Evolutionary conservation across 2,113 vertebrate genomes (phyloP).

Genomic region (Esox niger): DNA sequence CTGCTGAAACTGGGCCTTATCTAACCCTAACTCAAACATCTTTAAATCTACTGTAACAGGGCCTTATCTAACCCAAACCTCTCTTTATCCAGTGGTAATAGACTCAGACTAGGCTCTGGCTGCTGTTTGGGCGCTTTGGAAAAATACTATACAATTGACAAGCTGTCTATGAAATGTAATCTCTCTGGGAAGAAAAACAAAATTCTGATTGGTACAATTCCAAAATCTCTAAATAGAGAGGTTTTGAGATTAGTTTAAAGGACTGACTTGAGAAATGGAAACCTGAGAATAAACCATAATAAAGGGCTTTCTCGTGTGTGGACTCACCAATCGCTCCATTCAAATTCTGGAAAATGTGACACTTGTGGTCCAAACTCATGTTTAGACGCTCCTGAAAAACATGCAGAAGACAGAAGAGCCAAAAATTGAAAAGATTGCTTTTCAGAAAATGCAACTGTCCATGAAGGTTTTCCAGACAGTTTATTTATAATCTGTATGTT

Average conservation of each 20-base stretch:
- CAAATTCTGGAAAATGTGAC: conserved; percentile 93
- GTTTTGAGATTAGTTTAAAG: background rate
- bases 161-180: background rate
- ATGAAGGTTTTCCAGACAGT: background rate
- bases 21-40: too few species aligned
- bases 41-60: too few species aligned
- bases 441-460: background rate
- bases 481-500: conserved; percentile 33
- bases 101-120: too few species aligned
- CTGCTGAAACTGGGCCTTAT: too few species aligned
- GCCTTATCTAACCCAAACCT: too few species aligned
- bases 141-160: background rate
- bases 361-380: conserved; percentile 95
- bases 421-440: background rate
- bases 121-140: too few species aligned
- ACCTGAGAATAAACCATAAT: background rate
- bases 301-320: conserved; percentile 9
- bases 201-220: background rate
- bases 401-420: conserved; percentile 16
- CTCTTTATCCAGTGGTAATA: too few species aligned
- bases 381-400: conserved; percentile 82
- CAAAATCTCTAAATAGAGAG: background rate
- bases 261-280: background rate
- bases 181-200: background rate
- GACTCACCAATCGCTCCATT: conserved; percentile 91